Evolutionary conservation across 2,888 invertebrate species (phyloP).

Genomic region (Cylloceria caligata): DNA sequence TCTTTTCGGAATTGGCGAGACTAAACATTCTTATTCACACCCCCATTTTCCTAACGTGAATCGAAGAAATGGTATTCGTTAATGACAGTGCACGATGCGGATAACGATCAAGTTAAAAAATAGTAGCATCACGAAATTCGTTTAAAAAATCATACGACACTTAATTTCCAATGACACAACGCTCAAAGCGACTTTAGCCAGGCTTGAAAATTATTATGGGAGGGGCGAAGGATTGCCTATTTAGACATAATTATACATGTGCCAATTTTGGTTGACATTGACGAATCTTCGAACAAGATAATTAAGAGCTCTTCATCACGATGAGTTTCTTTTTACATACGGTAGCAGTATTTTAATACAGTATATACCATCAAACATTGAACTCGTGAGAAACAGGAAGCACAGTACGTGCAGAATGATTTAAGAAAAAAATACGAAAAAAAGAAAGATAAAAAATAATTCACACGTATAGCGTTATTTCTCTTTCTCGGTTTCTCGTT

Average conservation of each 20-base stretch:
- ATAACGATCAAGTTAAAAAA: not conserved
- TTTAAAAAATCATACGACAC: not conserved
- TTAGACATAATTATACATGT: too few species aligned
- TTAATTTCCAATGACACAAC: too few species aligned
- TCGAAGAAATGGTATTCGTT: not conserved
- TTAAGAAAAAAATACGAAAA: slow-evolving; percentile 25
- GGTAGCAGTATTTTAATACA: not conserved
- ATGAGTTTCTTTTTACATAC: slow-evolving; percentile 20
- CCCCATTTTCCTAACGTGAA: slow-evolving; percentile 16
- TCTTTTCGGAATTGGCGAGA: slow-evolving; percentile 25
- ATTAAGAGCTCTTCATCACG: slow-evolving; percentile 31
- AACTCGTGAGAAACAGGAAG: slow-evolving; percentile 50
- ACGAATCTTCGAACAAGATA: slow-evolving; percentile 46
- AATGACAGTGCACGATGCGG: not conserved
- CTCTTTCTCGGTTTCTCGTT: slow-evolving; percentile 30
- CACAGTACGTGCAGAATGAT: not conserved
- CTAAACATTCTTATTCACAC: slow-evolving; percentile 56
- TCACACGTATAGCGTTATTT: not conserved
- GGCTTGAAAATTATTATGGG: too few species aligned
- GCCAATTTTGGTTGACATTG: slow-evolving; percentile 48
- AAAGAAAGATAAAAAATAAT: not conserved
- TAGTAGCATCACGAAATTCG: not conserved
- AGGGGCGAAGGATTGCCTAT: too few species aligned
- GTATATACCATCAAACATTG: not conserved
- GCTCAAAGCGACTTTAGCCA: too few species aligned